phyloP scores from a whole-genome alignment of 2,888 invertebrate species.

The Thera britannica region DNA sequence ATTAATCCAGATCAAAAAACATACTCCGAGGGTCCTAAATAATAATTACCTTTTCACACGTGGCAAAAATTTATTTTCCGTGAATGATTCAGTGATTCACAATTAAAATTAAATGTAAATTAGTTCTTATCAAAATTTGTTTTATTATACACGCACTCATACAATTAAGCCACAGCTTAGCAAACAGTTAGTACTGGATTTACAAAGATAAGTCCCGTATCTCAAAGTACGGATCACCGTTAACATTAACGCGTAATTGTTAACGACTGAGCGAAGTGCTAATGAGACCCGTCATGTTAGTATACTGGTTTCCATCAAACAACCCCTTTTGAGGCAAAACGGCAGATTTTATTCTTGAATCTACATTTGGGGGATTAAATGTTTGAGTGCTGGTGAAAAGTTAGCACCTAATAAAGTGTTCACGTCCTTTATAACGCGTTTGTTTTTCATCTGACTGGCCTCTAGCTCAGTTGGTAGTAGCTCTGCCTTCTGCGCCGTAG shows the following conservation, averaged over 20 bases:
- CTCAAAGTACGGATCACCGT: conserved; percentile 3
- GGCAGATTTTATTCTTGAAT: background rate
- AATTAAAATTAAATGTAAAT: no score
- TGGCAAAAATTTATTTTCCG: no score
- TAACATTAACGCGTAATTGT: conserved; percentile 23
- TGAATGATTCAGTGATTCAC: no score
- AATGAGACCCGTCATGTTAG: conserved; percentile 12
- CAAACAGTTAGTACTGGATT: background rate
- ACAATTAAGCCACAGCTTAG: background rate
- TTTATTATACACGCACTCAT: no score
- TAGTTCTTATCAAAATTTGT: no score
- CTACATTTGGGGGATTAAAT: background rate
- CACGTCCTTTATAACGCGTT: background rate
- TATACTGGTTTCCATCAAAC: conserved; percentile 12
- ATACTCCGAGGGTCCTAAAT: no score
- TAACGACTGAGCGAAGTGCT: conserved; percentile 19
- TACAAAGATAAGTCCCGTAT: conserved; percentile 1
- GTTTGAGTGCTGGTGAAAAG: background rate
- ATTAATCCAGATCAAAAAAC: no score
- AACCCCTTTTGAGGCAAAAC: background rate
- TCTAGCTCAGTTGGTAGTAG: no score
- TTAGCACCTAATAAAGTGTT: background rate
- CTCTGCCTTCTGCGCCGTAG: no score
- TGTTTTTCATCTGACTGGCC: no score
- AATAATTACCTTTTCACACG: no score